Conservation (phyloP, 2,113 vertebrate species). For the Ellobius talpinus region DNA sequence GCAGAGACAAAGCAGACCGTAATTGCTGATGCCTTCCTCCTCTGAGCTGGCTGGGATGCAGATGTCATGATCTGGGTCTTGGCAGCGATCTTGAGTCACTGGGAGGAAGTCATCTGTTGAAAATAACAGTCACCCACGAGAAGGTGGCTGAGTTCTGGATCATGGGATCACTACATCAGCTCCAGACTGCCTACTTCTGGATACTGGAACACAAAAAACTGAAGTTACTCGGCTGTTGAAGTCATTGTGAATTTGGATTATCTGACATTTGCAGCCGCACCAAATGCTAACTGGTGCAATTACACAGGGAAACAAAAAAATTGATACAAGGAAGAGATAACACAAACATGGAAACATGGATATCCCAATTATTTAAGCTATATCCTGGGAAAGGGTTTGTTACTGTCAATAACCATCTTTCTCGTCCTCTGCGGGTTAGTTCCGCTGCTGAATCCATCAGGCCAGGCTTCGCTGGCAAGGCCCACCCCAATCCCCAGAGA, state of each 20-base stretch:
- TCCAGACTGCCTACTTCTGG: not conserved
- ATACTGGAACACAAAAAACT: not conserved
- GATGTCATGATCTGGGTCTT: not conserved
- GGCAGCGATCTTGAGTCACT: not conserved
- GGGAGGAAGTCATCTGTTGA: not conserved
- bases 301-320: not conserved
- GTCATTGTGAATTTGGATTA: constrained; percentile 1
- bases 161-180: too few species aligned
- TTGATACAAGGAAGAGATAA: not conserved
- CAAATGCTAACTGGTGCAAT: not conserved
- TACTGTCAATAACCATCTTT: accelerated
- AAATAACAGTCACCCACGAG: not conserved
- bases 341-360: not conserved
- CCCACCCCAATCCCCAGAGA: not conserved
- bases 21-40: not conserved
- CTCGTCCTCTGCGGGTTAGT: not conserved
- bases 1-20: not conserved
- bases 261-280: not conserved
- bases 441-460: not conserved
- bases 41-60: not conserved
- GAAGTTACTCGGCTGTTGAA: not conserved
- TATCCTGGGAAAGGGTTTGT: not conserved
- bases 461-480: not conserved
- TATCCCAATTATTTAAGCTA: not conserved
- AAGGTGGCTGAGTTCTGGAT: not conserved